Percentiles rank a stretch among this genome's conserved stretches.
Conservation (phyloP, 2,888 invertebrate genomes). For the Crioceris asparagi region DNA sequence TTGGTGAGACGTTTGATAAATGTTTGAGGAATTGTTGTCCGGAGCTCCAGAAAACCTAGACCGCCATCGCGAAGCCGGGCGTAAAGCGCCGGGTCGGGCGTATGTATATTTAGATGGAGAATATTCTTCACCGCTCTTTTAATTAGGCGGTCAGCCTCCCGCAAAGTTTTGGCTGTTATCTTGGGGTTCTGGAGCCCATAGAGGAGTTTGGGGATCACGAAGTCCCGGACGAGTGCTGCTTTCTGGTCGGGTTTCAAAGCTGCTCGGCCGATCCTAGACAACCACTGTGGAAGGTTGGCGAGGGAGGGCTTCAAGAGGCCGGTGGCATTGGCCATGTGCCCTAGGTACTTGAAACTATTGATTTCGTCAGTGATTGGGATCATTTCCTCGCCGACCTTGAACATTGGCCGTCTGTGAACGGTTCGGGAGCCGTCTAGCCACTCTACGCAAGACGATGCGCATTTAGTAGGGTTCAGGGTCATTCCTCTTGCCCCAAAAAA, state of each 20-base stretch:
- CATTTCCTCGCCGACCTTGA: neutral
- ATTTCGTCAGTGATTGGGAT: constrained; percentile 6
- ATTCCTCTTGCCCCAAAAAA: constrained; percentile 14
- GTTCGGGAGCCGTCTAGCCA: no score
- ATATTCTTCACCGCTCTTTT: constrained; percentile 18
- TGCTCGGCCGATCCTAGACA: constrained; percentile 23
- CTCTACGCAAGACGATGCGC: no score
- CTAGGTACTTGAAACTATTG: constrained; percentile 15
- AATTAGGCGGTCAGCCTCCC: constrained; percentile 9
- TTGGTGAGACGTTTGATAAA: constrained; percentile 9
- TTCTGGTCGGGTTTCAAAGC: constrained; percentile 36
- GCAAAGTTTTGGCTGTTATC: constrained; percentile 10
- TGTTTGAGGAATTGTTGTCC: constrained; percentile 3
- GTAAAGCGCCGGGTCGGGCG: constrained; percentile 25
- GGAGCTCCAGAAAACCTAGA: constrained; percentile 20
- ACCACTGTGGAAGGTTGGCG: constrained; percentile 16
- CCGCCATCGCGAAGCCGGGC: constrained; percentile 21
- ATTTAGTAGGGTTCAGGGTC: constrained; percentile 12
- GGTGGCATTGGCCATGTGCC: constrained; percentile 11
- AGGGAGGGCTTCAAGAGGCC: constrained; percentile 13
- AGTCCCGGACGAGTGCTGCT: constrained; percentile 23
- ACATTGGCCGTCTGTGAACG: no score
- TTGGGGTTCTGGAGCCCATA: constrained; percentile 30
- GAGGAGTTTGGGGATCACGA: constrained; percentile 28
- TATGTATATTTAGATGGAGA: constrained; percentile 42